A percentile compares a stretch with the other conserved stretches of the same genome.
Conservation (phyloP, 1,140 invertebrate species). For the Drosophila nikananu region DNA sequence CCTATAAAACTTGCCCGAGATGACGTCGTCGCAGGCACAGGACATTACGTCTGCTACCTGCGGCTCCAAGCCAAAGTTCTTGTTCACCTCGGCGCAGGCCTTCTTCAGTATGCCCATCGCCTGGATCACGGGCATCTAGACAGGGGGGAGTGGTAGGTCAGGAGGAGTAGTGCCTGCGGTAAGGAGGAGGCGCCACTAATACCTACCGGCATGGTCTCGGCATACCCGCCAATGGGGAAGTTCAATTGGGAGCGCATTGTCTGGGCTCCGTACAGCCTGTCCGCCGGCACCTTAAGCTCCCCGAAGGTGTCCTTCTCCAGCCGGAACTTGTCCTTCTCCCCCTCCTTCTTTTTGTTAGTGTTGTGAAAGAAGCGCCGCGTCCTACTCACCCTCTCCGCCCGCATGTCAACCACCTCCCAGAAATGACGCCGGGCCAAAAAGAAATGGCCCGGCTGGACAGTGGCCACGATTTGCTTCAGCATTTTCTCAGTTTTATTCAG, state of each 20-base stretch:
- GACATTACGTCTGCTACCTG: conserved; percentile 95
- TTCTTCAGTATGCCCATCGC: conserved; percentile 99
- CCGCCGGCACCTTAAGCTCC: conserved; percentile 95
- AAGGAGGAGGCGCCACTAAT: background rate
- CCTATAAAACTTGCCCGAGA: conserved; percentile 95
- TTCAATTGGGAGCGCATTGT: conserved; percentile 97
- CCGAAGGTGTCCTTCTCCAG: conserved; percentile 97
- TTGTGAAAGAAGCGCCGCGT: background rate
- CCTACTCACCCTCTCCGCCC: conserved; percentile 9
- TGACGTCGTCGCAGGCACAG: conserved; percentile 97
- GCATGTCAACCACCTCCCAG: background rate
- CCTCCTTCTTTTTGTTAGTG: background rate
- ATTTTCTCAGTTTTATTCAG: conserved; percentile 17
- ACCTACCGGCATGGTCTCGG: conserved; percentile 96
- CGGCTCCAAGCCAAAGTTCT: conserved; percentile 95
- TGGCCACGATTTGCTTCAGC: conserved; percentile 18
- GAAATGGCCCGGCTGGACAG: background rate
- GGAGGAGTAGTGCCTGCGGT: too few relatives aligned
- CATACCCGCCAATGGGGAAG: conserved; percentile 98
- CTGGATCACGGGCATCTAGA: conserved; percentile 92
- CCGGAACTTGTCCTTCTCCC: conserved; percentile 85
- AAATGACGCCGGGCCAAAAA: conserved; percentile 2
- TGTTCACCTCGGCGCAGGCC: conserved; percentile 97
- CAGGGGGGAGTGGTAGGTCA: background rate
- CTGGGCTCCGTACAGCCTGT: conserved; percentile 98